These are phyloP conservation scores for Chesias legatella DNA, from an alignment of 2,888 invertebrate species.

Conservation along the genomic window DNA sequence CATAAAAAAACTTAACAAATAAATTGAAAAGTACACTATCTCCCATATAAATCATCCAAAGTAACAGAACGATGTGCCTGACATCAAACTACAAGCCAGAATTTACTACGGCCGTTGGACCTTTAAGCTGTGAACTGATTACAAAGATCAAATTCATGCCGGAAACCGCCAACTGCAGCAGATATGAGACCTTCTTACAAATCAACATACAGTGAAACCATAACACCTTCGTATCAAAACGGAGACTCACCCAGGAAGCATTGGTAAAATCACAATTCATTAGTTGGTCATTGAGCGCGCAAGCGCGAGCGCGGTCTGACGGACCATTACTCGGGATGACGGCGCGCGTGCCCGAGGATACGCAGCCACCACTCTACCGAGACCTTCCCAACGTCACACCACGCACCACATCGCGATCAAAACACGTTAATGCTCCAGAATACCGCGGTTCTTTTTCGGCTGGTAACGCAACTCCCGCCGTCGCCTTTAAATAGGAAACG, in stretches of 20 bases:
- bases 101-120: no score
- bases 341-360: conserved; percentile 68
- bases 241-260: conserved; percentile 63
- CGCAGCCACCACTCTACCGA: conserved; percentile 35
- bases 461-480: conserved; percentile 68
- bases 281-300: conserved; percentile 67
- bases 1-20: not conserved
- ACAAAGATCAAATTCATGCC: conserved; percentile 6
- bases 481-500: conserved; percentile 80
- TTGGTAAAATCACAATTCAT: conserved; percentile 69
- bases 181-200: conserved; percentile 8
- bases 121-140: not conserved
- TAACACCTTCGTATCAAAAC: conserved; percentile 46
- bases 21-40: no score
- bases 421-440: conserved; percentile 38
- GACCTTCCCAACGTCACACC: conserved; percentile 39
- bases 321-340: conserved; percentile 75
- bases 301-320: conserved; percentile 52
- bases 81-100: no score
- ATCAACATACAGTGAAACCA: conserved; percentile 34
- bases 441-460: conserved; percentile 52
- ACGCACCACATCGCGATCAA: conserved; percentile 23
- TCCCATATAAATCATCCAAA: no score
- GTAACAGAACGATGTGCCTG: no score
- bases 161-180: conserved; percentile 8